Evolutionary conservation across 2,113 vertebrate species (phyloP).

Genomic region (Candoia aspera): DNA sequence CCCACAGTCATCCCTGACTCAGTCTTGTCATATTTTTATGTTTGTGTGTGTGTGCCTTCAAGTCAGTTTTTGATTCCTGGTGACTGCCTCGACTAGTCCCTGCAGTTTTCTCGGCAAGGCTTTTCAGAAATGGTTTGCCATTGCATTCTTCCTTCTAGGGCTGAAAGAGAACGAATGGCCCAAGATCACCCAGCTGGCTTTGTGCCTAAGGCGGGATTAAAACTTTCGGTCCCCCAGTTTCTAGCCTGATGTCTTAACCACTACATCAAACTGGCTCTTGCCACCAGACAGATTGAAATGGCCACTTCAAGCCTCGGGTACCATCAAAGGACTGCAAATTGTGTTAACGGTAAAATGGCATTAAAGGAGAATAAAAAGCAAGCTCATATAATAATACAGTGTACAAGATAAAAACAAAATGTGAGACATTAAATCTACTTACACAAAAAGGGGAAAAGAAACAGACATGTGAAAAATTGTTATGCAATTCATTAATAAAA

Average conservation of each 20-base stretch:
- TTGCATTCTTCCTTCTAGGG: not conserved
- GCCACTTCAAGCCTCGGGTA: not conserved
- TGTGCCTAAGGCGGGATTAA: not conserved
- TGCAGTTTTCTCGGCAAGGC: not conserved
- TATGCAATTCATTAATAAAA: not conserved
- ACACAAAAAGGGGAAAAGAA: not conserved
- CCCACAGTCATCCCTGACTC: not conserved
- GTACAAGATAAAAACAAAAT: not conserved
- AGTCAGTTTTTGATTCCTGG: not conserved
- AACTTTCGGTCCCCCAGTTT: not conserved
- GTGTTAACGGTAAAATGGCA: not conserved
- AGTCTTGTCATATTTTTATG: not conserved
- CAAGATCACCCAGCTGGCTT: not conserved
- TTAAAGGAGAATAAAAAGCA: not conserved
- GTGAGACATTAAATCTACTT: not conserved
- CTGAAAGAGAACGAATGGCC: not conserved
- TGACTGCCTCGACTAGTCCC: not conserved
- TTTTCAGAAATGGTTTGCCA: not conserved
- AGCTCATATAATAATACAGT: not conserved
- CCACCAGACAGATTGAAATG: not conserved
- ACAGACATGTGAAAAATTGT: not conserved
- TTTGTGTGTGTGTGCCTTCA: not conserved
- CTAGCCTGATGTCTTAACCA: not conserved
- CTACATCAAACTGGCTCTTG: not conserved
- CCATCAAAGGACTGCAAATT: not conserved